Evolutionary conservation across 1,140 invertebrate genomes (phyloP), one percentile per base, ranked within the genome.

Genomic region (Heliothis subflexa): DNA sequence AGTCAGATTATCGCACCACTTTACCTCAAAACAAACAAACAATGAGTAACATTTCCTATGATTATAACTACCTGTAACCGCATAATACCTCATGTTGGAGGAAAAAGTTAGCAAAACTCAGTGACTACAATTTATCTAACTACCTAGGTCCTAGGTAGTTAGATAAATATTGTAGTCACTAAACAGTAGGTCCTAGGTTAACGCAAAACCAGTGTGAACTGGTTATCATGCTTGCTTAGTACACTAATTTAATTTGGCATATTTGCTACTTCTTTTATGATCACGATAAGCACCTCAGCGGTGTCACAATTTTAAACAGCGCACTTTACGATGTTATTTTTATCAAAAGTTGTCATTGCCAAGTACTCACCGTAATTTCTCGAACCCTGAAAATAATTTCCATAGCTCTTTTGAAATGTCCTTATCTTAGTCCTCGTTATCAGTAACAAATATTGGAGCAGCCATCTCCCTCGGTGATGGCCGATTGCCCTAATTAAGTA

Each of bases 401-500:
- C 57, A 33, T 7, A 61, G 25, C 25, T 28, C 57, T 5, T 61
- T 13, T 33, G 10, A 52, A 18, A 49, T 68, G 14, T 21, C 47
- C 13, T 68, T 68, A 68, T 50, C 61, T n/a, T 0, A 13, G 18
- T 28, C 1, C 16, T 68, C n/a, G 33, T 50, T 52, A 68, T 28
- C 45, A 52, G 0, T 3, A 7, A 14, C 45, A 68, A 68, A 52
- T 28, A 50, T 64, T 16, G n/a, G 55, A 57, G 59, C 45, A 49
- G 2, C 16, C 47, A 68, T 52, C 64, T 68, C 57, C 18, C 47
- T 68, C 3, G 4, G 47, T 28, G 64, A 68, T 50, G 25, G 64
- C 64, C 64, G 64, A 25, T 68, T 68, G 64, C 45, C 64, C 64
- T 68, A 68, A 68, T 68, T 68, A n/a, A n/a, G n/a, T n/a, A 14